Evolutionary conservation across 2,113 vertebrate species (phyloP), one percentile per base, ranked within the genome.

Genomic region (Lycaon pictus): DNA sequence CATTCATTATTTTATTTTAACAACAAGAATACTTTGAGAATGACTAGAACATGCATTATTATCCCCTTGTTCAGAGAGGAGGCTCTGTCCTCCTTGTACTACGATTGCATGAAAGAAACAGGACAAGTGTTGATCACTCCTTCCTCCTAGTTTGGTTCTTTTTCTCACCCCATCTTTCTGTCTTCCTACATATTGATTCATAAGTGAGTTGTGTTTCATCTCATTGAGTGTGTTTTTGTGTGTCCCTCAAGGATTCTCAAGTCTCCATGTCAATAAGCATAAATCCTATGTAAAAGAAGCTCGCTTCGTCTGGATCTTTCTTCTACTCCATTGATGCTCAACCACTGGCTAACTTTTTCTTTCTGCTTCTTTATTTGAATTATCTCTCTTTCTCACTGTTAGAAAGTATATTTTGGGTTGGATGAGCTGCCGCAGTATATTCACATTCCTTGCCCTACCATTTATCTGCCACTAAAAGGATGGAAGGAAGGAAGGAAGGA

Each of bases 61-160:
- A 15, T 35, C 10, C 4, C 15, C 0, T 11, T 35, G 22, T 63
- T 27, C 13, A 71, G 2, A 81, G 6, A 48, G 53, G 22, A 37
- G 25, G 2, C 7, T 76, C 10, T 60, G 13, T 4, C 16, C 5
- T 55, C 2, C 9, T 82, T 79, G 4, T 5, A 6, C 20, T 11
- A 51, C 11, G 2, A 65, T 2, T 55, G 1, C 11, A 1, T 16
- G 5, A 43, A 17, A 27, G 9, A 15, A n/a, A 29, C 1, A 10
- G 1, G 23, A 29, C 48, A 82, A 89, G 27, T 11, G 16, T 19
- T 32, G 22, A 0, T 43, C 11, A 43, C 3, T 10, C 5, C 4
- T 79, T 19, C 12, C 10, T 63, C 48, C 2, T 60, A 3, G 3
- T 74, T 69, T 27, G 1, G 3, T 51, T 80, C 1, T 32, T 55